These are phyloP conservation scores for Trinectes maculatus DNA, from an alignment of 2,113 vertebrate genomes.

Conservation along the genomic window DNA sequence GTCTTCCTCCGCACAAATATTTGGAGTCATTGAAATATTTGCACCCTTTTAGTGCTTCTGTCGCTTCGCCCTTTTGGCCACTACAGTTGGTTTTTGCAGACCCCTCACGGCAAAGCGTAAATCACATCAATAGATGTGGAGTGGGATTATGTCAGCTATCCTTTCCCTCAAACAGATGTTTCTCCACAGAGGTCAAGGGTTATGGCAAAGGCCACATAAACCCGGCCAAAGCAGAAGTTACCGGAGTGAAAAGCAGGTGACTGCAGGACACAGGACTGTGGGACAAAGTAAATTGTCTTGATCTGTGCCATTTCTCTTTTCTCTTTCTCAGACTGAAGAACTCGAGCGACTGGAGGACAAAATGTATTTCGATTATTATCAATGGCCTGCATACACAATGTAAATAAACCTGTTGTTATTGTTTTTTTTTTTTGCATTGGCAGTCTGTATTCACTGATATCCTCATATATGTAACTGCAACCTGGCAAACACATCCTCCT, in stretches of 20 bases:
- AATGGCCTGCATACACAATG: neutral
- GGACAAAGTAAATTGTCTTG: constrained; percentile 38
- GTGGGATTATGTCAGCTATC: constrained; percentile 59
- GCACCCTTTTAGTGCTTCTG: neutral
- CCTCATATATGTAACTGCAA: neutral
- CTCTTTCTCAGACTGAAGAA: constrained; percentile 58
- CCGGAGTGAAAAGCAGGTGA: constrained; percentile 64
- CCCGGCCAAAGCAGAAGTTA: constrained; percentile 64
- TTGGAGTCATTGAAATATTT: neutral
- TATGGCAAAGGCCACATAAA: constrained; percentile 64
- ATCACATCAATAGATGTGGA: constrained; percentile 57
- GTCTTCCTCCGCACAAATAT: constrained; percentile 12
- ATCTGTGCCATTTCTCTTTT: constrained; percentile 26
- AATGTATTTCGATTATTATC: neutral
- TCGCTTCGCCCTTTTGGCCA: constrained; percentile 14
- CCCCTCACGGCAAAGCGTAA: constrained; percentile 44
- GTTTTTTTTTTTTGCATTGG: too few species aligned
- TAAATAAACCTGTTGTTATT: neutral
- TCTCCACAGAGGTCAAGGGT: constrained; percentile 54
- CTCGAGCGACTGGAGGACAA: neutral
- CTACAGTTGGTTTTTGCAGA: constrained; percentile 6
- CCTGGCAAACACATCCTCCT: neutral
- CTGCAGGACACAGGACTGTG: constrained; percentile 32
- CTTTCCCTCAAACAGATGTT: constrained; percentile 74
- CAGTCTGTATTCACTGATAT: neutral